phyloP scores from a whole-genome alignment of 2,888 invertebrate genomes.

The Chironomus riparius region DNA sequence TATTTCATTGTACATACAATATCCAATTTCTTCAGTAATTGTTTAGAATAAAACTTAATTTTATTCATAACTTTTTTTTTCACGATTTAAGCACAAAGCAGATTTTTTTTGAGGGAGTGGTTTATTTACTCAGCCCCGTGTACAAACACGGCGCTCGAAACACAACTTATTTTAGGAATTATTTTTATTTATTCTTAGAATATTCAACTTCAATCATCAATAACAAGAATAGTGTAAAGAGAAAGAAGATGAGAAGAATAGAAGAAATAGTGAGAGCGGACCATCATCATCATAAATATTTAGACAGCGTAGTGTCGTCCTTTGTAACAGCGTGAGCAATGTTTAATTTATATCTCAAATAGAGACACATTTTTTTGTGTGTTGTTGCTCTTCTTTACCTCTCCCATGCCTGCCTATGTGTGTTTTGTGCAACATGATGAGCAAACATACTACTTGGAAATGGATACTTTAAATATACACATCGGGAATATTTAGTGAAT shows the following conservation, averaged over 20 bases:
- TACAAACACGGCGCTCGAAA: background rate
- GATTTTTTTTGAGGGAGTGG: conserved; percentile 7
- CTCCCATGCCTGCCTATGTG: too few relatives aligned
- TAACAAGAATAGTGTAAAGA: background rate
- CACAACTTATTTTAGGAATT: background rate
- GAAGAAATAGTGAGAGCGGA: background rate
- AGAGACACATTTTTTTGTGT: background rate
- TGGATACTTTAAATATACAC: background rate
- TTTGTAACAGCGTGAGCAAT: conserved; percentile 19
- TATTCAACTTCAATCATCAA: background rate
- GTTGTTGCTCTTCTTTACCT: too few relatives aligned
- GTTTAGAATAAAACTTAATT: background rate
- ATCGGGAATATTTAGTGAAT: background rate
- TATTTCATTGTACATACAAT: background rate
- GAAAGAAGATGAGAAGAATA: too few relatives aligned
- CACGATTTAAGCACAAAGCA: background rate
- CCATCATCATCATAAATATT: conserved; percentile 24
- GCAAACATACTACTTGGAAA: background rate
- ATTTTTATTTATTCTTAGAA: conserved; percentile 20
- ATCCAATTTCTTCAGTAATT: background rate
- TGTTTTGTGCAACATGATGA: background rate
- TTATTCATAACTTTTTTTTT: background rate
- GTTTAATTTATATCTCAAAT: background rate
- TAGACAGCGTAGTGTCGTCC: conserved; percentile 23
- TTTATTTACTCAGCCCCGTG: conserved; percentile 24